Evolutionary conservation across 2,113 vertebrate species (phyloP).

Genomic region (Cryptomyrus ogoouensis): DNA sequence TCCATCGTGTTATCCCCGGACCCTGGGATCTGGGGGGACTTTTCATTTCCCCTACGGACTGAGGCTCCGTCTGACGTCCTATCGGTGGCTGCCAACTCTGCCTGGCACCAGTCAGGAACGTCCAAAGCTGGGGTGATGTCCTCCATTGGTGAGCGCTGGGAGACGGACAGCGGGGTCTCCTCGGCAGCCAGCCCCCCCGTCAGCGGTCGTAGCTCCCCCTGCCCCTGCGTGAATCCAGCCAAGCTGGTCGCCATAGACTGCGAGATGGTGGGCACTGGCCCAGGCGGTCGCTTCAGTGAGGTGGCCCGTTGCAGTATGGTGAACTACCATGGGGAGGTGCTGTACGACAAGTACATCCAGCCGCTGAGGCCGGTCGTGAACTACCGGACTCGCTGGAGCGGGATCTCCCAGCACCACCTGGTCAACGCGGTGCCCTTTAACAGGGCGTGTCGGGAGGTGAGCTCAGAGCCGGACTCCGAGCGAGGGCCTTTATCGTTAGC

Average conservation of each 20-base stretch:
- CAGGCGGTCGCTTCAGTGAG: slow-evolving; percentile 66
- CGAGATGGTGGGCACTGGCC: slow-evolving; percentile 95
- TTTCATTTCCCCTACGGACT: not conserved
- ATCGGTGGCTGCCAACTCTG: not conserved
- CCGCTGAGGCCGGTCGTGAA: slow-evolving; percentile 72
- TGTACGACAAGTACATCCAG: slow-evolving; percentile 81
- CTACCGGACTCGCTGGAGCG: slow-evolving; percentile 90
- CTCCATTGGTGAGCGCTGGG: slow-evolving; percentile 41
- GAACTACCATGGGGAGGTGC: slow-evolving; percentile 71
- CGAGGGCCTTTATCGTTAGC: not conserved
- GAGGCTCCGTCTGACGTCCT: not conserved
- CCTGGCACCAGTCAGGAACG: not conserved
- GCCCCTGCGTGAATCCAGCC: slow-evolving; percentile 6
- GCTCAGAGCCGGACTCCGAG: not conserved
- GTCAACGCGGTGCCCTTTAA: slow-evolving; percentile 65
- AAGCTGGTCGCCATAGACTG: slow-evolving; percentile 84
- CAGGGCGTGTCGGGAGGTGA: slow-evolving; percentile 76
- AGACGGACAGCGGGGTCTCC: slow-evolving; percentile 55
- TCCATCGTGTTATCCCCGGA: not conserved
- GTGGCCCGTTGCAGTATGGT: slow-evolving; percentile 86
- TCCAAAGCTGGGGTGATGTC: not conserved
- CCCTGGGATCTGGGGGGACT: not conserved
- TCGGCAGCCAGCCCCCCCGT: slow-evolving; percentile 44
- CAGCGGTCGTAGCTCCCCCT: slow-evolving; percentile 43
- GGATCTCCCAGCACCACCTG: slow-evolving; percentile 73